These are phyloP conservation scores for Pteronotus mesoamericanus DNA, from an alignment of 2,797 vertebrate genomes.

Conservation along the genomic window DNA sequence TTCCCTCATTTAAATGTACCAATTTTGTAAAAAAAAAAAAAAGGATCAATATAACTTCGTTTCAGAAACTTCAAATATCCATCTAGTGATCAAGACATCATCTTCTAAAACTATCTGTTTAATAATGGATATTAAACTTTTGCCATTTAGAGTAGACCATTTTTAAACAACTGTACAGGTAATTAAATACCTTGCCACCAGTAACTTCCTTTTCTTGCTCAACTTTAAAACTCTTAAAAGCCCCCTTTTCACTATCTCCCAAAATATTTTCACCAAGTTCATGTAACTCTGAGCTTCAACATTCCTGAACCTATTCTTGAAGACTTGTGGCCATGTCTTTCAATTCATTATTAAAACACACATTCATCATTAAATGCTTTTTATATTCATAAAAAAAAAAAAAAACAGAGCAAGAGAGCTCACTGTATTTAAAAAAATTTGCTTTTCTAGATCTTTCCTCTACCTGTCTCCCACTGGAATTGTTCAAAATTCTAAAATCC, in stretches of 20 bases:
- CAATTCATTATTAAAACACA: constrained; percentile 35
- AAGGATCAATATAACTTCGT: neutral
- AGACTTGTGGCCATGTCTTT: neutral
- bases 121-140: neutral
- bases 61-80: neutral
- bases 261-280: constrained; percentile 45
- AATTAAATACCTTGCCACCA: neutral
- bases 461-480: neutral
- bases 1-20: constrained; percentile 15
- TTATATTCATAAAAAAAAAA: neutral
- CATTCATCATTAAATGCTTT: constrained; percentile 22
- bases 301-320: neutral
- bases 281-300: neutral
- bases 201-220: neutral
- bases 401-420: neutral
- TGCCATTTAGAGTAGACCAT: neutral
- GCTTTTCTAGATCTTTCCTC: neutral
- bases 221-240: neutral
- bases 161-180: neutral
- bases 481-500: neutral
- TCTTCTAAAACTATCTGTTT: neutral
- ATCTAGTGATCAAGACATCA: neutral
- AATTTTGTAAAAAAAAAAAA: neutral
- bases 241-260: neutral
- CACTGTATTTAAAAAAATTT: neutral